phyloP scores from a whole-genome alignment of 2,113 vertebrate species.

The Platycercus adscitus region DNA sequence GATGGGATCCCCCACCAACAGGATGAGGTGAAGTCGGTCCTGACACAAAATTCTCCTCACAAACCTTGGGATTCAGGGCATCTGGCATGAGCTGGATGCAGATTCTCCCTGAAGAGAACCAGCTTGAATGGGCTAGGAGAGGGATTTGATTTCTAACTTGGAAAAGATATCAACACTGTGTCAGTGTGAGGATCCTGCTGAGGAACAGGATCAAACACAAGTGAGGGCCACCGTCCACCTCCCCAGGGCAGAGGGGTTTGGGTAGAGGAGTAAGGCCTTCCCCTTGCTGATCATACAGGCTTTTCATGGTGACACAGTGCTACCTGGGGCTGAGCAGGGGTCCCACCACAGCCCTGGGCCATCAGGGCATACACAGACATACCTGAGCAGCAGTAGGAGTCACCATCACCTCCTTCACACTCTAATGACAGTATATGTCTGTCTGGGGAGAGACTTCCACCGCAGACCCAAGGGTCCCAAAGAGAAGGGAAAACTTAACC shows the following conservation, averaged over 20 bases:
- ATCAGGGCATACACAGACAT: not conserved
- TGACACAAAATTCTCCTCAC: not conserved
- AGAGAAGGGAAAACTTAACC: not conserved
- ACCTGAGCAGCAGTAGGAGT: not conserved
- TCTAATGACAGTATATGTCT: not conserved
- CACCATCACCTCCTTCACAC: not conserved
- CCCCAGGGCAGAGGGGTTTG: not conserved
- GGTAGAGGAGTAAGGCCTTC: not conserved
- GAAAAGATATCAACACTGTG: not conserved
- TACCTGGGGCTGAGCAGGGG: not conserved
- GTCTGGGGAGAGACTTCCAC: not conserved
- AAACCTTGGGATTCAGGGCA: not conserved
- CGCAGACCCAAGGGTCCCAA: not conserved
- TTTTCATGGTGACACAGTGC: not conserved
- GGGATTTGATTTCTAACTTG: slow-evolving; percentile 26
- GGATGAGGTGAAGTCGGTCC: not conserved
- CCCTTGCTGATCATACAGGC: not conserved
- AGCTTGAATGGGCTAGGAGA: slow-evolving; percentile 34
- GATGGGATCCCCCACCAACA: not conserved
- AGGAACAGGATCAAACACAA: not conserved
- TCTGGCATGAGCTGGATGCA: slow-evolving; percentile 29
- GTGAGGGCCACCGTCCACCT: not conserved
- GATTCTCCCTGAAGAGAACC: slow-evolving; percentile 42
- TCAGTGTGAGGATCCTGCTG: not conserved
- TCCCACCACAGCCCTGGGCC: not conserved